Conservation (phyloP, 92 coral and sea anemone species). For the Epizoanthus ramosus region DNA sequence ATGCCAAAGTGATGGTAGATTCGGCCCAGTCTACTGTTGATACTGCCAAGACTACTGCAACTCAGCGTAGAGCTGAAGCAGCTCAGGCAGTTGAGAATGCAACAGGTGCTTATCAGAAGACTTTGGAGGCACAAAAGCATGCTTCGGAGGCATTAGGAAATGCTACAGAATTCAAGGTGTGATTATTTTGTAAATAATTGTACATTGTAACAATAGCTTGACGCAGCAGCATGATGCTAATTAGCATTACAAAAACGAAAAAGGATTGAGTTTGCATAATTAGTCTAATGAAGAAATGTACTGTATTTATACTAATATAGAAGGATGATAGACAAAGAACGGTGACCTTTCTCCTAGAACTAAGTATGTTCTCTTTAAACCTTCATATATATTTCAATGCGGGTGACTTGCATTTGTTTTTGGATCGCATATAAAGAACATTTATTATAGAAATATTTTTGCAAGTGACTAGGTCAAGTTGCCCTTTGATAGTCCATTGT, state of each 20-base stretch:
- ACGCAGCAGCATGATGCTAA: neutral
- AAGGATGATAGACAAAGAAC: too few relatives aligned
- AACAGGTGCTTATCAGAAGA: slow-evolving; percentile 51
- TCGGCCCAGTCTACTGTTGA: slow-evolving; percentile 60
- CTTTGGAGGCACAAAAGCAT: slow-evolving; percentile 48
- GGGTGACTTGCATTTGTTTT: too few relatives aligned
- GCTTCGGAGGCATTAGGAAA: slow-evolving; percentile 60
- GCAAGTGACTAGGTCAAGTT: too few relatives aligned
- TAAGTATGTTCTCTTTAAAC: too few relatives aligned
- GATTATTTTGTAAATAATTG: neutral
- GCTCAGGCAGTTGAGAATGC: slow-evolving; percentile 62
- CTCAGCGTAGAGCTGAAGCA: slow-evolving; percentile 68
- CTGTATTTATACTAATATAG: too few relatives aligned
- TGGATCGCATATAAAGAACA: too few relatives aligned
- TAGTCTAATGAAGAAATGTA: too few relatives aligned
- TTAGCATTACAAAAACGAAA: neutral
- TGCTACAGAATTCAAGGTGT: slow-evolving; percentile 78
- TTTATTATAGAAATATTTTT: too few relatives aligned
- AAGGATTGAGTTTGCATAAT: too few relatives aligned
- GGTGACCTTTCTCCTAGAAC: neutral
- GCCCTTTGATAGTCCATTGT: too few relatives aligned
- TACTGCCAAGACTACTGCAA: slow-evolving; percentile 55
- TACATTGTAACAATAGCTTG: too few relatives aligned
- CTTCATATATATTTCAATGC: too few relatives aligned
- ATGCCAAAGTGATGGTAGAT: slow-evolving; percentile 60